Evolutionary conservation across 2,888 invertebrate genomes (phyloP).

Genomic region (Andrena haemorrhoa): DNA sequence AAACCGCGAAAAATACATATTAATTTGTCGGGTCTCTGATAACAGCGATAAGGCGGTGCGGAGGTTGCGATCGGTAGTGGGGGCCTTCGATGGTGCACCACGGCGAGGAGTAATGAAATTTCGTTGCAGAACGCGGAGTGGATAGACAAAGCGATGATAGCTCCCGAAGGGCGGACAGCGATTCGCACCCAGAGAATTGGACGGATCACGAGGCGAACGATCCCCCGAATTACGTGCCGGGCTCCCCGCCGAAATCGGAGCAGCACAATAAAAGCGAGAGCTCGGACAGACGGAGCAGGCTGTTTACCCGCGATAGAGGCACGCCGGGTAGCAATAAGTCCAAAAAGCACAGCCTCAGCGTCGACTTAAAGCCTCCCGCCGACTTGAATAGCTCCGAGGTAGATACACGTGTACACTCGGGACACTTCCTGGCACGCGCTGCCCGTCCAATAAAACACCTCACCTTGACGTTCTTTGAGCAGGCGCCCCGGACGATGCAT

Average conservation of each 20-base stretch:
- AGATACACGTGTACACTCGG: conserved; percentile 26
- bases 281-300: conserved; percentile 85
- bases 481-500: too few species aligned
- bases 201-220: conserved; percentile 90
- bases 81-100: background rate
- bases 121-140: conserved; percentile 84
- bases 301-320: conserved; percentile 87
- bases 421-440: background rate
- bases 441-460: background rate
- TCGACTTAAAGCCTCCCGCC: conserved; percentile 81
- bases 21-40: too few species aligned
- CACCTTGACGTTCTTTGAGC: too few species aligned
- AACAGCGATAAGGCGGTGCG: background rate
- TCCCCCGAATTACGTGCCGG: conserved; percentile 87
- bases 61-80: conserved; percentile 5
- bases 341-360: conserved; percentile 88
- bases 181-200: conserved; percentile 87
- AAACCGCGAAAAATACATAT: too few species aligned
- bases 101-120: conserved; percentile 56
- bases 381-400: conserved; percentile 83
- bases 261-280: conserved; percentile 86
- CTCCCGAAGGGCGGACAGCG: conserved; percentile 86
- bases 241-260: conserved; percentile 88
- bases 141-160: conserved; percentile 87
- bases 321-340: conserved; percentile 86